A percentile compares a stretch with the other conserved stretches of the same genome.
phyloP scores from a whole-genome alignment of 1,140 invertebrate genomes.

The Scaptomyza hsui region DNA sequence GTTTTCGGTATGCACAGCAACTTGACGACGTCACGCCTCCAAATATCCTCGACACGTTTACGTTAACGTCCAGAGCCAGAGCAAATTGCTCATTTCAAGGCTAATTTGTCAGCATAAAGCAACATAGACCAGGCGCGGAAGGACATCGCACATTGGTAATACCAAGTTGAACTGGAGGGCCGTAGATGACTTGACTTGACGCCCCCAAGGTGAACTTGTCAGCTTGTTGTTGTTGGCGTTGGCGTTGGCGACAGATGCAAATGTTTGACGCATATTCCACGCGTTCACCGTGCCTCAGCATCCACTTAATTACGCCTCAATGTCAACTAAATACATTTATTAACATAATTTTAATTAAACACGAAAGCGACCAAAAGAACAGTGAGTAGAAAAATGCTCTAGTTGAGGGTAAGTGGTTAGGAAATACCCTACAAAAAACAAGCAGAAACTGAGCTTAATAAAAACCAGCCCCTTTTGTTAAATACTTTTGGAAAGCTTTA shows the following conservation, averaged over 20 bases:
- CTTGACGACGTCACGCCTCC: slow-evolving; percentile 22
- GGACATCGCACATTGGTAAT: slow-evolving; percentile 23
- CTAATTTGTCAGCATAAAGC: slow-evolving; percentile 75
- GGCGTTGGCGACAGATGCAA: slow-evolving; percentile 64
- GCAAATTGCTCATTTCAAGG: slow-evolving; percentile 83
- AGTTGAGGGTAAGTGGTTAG: background rate
- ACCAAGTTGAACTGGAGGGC: slow-evolving; percentile 3
- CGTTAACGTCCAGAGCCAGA: slow-evolving; percentile 57
- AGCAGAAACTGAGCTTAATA: background rate
- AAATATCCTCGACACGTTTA: slow-evolving; percentile 12
- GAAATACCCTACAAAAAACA: background rate
- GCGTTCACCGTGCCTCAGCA: slow-evolving; percentile 1
- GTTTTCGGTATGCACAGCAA: slow-evolving; percentile 67
- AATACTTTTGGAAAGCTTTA: too few species aligned
- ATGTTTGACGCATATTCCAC: slow-evolving; percentile 29
- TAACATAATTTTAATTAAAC: slow-evolving; percentile 83
- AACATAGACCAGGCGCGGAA: slow-evolving; percentile 14
- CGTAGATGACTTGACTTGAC: slow-evolving; percentile 10
- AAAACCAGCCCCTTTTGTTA: too few species aligned
- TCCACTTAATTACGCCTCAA: slow-evolving; percentile 69
- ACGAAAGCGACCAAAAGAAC: slow-evolving; percentile 4
- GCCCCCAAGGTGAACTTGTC: slow-evolving; percentile 35
- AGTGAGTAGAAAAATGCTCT: background rate
- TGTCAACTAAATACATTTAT: slow-evolving; percentile 79
- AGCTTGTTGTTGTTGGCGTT: slow-evolving; percentile 14